Conservation (phyloP, 2,113 vertebrate species). For the Mormyrus iriodes region DNA sequence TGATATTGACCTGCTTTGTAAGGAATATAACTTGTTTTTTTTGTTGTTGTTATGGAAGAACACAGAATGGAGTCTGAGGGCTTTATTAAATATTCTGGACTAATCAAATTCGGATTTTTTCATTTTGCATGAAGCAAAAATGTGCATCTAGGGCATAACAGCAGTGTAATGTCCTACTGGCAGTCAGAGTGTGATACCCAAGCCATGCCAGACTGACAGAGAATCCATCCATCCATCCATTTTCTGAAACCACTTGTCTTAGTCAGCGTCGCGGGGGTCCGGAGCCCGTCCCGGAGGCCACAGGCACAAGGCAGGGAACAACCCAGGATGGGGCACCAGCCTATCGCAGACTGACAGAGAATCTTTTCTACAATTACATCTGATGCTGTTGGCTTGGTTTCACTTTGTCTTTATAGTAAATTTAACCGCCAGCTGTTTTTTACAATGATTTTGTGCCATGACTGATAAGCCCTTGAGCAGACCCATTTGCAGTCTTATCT, state of each 20-base stretch:
- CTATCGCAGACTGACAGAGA: neutral
- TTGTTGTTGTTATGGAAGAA: neutral
- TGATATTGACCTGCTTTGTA: neutral
- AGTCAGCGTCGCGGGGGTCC: no score
- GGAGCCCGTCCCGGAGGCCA: no score
- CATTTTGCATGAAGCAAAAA: neutral
- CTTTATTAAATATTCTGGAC: neutral
- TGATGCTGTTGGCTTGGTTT: neutral
- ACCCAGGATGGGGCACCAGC: no score
- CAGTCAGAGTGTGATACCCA: neutral
- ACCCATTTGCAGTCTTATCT: slow-evolving; percentile 34
- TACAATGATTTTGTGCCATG: slow-evolving; percentile 8
- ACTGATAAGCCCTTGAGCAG: slow-evolving; percentile 9
- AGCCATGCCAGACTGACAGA: neutral
- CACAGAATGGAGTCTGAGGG: neutral
- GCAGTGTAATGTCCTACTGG: neutral
- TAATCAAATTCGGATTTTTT: neutral
- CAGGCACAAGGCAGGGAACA: no score
- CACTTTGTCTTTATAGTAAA: neutral
- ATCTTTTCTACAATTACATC: neutral
- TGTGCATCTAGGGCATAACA: neutral
- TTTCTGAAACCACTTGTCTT: no score
- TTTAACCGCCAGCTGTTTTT: slow-evolving; percentile 15
- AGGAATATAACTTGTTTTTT: neutral
- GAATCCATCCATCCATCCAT: no score